Percentiles rank a stretch among this genome's conserved stretches.
These are phyloP conservation scores for Sparidentex hasta DNA, from an alignment of 2,797 vertebrate genomes.

Conservation along the genomic window DNA sequence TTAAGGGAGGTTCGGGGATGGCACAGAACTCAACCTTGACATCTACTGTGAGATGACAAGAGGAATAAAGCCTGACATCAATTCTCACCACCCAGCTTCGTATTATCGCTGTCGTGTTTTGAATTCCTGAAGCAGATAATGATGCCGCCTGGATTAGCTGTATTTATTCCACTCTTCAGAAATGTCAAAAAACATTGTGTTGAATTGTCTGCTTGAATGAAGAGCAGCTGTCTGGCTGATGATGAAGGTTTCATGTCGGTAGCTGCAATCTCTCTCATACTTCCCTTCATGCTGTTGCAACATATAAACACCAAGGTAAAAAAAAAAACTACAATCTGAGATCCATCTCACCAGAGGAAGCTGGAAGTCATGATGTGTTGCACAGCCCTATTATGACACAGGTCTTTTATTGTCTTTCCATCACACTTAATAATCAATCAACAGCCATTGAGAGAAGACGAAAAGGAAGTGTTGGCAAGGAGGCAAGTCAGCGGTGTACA, in stretches of 20 bases:
- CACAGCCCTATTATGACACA: conserved; percentile 13
- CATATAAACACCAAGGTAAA: conserved; percentile 20
- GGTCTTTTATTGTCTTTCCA: conserved; percentile 26
- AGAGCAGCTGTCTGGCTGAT: conserved; percentile 23
- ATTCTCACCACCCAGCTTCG: conserved; percentile 38
- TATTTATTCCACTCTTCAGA: conserved; percentile 57
- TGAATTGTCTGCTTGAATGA: conserved; percentile 35
- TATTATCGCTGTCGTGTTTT: conserved; percentile 18
- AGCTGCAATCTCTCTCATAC: conserved; percentile 31
- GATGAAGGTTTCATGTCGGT: conserved; percentile 28
- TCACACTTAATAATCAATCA: conserved; percentile 50
- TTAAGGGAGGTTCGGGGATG: conserved; percentile 24
- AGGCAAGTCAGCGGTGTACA: conserved; percentile 15
- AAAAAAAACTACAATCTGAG: neutral
- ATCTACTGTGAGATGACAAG: conserved; percentile 30
- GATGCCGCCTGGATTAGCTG: conserved; percentile 37
- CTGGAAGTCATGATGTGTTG: conserved; percentile 15
- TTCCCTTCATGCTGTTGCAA: conserved; percentile 1
- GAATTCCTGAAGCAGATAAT: conserved; percentile 43
- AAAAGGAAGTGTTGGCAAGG: conserved; percentile 21
- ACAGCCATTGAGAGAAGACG: conserved; percentile 41
- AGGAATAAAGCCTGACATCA: conserved; percentile 51
- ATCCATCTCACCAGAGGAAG: conserved; percentile 18
- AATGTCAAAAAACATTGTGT: conserved; percentile 19
- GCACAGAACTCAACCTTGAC: conserved; percentile 30